Percentiles rank a stretch among this genome's conserved stretches.
These are phyloP conservation scores for Dolomedes plantarius DNA, from an alignment of 2,888 invertebrate species.

Conservation along the genomic window DNA sequence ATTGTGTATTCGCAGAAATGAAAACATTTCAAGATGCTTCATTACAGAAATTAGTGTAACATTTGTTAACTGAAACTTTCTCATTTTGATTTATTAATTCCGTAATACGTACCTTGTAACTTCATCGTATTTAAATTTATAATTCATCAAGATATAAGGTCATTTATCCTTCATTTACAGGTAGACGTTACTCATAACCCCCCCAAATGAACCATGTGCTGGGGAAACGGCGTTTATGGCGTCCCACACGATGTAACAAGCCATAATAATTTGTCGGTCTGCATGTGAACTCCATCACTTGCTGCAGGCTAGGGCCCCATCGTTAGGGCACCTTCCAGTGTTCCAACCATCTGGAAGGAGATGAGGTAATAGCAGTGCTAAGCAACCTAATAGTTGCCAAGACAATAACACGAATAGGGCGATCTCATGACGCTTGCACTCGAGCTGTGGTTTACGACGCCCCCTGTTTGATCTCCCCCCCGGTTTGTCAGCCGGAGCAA, in stretches of 20 bases:
- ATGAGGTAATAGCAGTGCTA: slow-evolving; percentile 60
- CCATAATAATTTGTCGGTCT: slow-evolving; percentile 62
- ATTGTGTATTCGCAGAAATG: too few species aligned
- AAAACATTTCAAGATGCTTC: too few species aligned
- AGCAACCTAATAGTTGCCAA: slow-evolving; percentile 58
- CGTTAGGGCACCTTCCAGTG: not conserved
- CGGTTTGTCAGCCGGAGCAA: not conserved
- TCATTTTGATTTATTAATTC: too few species aligned
- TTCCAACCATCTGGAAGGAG: not conserved
- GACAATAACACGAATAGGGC: slow-evolving; percentile 58
- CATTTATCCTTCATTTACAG: too few species aligned
- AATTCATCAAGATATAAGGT: too few species aligned
- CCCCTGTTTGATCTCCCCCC: slow-evolving; percentile 35
- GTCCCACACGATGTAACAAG: slow-evolving; percentile 34
- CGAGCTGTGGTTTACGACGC: slow-evolving; percentile 31
- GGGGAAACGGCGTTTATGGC: slow-evolving; percentile 33
- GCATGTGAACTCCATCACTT: not conserved
- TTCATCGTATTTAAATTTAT: too few species aligned
- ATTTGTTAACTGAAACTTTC: too few species aligned
- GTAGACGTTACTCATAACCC: not conserved
- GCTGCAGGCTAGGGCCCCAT: not conserved
- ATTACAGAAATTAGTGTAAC: too few species aligned
- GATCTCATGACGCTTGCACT: slow-evolving; percentile 18
- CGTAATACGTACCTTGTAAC: too few species aligned
- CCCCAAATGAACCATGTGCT: slow-evolving; percentile 1